Evolutionary conservation across 2,113 vertebrate species (phyloP), one percentile per base, ranked within the genome.

Genomic region (Mirza zaza): DNA sequence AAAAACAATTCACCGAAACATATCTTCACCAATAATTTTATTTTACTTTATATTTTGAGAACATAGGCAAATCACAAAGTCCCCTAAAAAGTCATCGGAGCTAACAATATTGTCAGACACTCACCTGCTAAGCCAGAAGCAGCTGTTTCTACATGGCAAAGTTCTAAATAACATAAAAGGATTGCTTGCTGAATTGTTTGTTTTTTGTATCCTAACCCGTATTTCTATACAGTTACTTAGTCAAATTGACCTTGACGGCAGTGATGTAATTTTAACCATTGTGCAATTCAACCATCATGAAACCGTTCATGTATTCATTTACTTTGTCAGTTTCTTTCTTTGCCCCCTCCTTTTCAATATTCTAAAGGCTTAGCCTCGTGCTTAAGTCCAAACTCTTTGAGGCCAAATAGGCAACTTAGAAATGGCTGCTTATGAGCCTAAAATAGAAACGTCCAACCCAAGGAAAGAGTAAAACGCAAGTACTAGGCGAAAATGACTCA

Each of bases 401-500:
- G 85, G 57, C 3, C 80, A 79, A 36, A 75, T 14, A 15, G 52
- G 27, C 81, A 25, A 94, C 18, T 94, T 65, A 70, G 76, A 67
- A 85, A 95, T 94, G 76, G 39, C 82, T 96, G 9, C 39, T 67
- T 48, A 80, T 70, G 80, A 81, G 76, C 55, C 68, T 59, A 11
- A 94, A 90, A 82, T 57, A 96, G 85, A 70, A 93, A 80, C 80
- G 77, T 57, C 73, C 75, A 94, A 71, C 9, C 11, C 65, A 88
- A 92, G 90, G 77, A 73, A 57, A 77, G 50, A 77, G 14, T 92
- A 86, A 52, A 52, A 85, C 5, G 3, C 50, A 93, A 65, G 63
- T 79, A 59, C 39, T 65, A 76, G 73, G 79, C 75, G 71, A 82
- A 94, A 85, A 94, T 17, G 42, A 61, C 52, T 80, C 0, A 1